Percentiles rank a stretch among this genome's conserved stretches.
Conservation (phyloP, 2,888 invertebrate genomes). For the Napeogenes inachia region DNA sequence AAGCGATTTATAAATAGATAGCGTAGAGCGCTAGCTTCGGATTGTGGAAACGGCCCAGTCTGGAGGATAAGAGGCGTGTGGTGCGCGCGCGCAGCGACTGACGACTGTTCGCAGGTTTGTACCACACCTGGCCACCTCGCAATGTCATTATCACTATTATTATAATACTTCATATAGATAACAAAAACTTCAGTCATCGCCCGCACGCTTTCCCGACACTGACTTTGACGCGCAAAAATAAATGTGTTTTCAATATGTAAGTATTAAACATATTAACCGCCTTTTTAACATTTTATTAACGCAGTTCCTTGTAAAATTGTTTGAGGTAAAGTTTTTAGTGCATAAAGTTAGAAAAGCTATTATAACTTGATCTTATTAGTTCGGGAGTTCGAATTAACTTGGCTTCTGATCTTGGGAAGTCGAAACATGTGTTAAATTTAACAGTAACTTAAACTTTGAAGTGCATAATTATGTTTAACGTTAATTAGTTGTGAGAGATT, state of each 20-base stretch:
- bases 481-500: conserved; percentile 2
- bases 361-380: conserved; percentile 31
- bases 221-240: conserved; percentile 23
- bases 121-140: conserved; percentile 65
- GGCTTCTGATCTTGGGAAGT: conserved; percentile 10
- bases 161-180: conserved; percentile 51
- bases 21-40: conserved; percentile 46
- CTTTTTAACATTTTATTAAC: neutral
- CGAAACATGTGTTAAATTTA: conserved; percentile 18
- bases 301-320: conserved; percentile 26
- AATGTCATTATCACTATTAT: conserved; percentile 74
- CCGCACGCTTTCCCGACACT: conserved; percentile 28
- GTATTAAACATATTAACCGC: conserved; percentile 6
- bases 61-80: conserved; percentile 68
- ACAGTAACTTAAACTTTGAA: conserved; percentile 12
- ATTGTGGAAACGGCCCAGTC: conserved; percentile 49
- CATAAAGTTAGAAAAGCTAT: conserved; percentile 24
- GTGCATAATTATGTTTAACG: conserved; percentile 13
- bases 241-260: conserved; percentile 24
- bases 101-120: conserved; percentile 65
- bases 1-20: conserved; percentile 70
- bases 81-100: conserved; percentile 55
- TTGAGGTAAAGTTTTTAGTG: conserved; percentile 30
- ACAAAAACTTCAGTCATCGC: conserved; percentile 56
- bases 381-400: conserved; percentile 23